Base-by-base conservation (phyloP, 2,888 invertebrate species). In the Ichneumoninae sp. region DNA sequence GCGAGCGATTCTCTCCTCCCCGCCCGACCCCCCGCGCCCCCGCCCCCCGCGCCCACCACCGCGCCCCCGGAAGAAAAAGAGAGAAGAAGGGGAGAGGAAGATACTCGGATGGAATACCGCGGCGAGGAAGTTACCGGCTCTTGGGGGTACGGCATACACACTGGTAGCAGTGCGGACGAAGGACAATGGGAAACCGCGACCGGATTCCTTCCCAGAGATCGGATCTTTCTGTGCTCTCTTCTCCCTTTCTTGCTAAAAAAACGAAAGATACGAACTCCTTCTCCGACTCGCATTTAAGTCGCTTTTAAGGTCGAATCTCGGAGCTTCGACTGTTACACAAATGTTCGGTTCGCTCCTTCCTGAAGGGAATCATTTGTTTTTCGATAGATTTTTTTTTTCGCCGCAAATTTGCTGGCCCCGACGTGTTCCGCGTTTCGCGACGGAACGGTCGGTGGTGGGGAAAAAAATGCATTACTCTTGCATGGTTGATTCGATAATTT, bases 201-300 rank as follows among this genome's bases (percentile, higher is more conserved):
- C 77, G 86, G 85, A 86, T 85, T 84, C 86, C 86, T 84, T 81
- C 62, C 76, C 82, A 86, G 76, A 79, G 86, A 86, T 86, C 80
- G 65, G 77, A 86, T 86, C 86, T 79, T 26, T 62, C 65, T 44
- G 62, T 71, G 78, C 72, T 80, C 80, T 62, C 62, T 47, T 79
- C 47, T 71, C 69, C 80, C 68, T 57, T 71, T 75, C 36, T 81
- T 26, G 66, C 75, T 54, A 65, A 69, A 66, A 66, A 76, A 81
- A 57, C 36, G 5, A 30, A 5, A 40, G 66, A 72, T 54, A 65
- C 30, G 26, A 65, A 71, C 47, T 79, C 54, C 52, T 70, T 47
- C 82, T 75, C 70, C n/a, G 26, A n/a, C 52, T 78, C 75, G 47
- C 84, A 54, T 77, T 81, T 62, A 60, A 81, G 65, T 62, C 47